These are phyloP conservation scores for Plemyria rubiginata DNA, from an alignment of 2,888 invertebrate genomes.

Conservation along the genomic window DNA sequence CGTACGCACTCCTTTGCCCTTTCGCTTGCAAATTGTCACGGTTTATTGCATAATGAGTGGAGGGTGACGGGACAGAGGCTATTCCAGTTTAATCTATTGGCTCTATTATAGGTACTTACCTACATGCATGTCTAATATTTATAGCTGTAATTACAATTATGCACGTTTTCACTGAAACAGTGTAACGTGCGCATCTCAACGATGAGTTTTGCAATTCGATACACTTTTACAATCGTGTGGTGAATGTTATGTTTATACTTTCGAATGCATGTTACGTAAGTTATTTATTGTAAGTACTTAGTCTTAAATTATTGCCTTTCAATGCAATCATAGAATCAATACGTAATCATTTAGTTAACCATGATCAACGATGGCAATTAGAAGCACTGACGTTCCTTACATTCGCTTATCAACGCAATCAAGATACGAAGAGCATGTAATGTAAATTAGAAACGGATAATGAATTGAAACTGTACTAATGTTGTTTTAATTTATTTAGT, in stretches of 20 bases:
- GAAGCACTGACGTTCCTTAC: slow-evolving; percentile 39
- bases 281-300: slow-evolving; percentile 33
- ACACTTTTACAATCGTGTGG: slow-evolving; percentile 69
- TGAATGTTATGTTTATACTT: slow-evolving; percentile 56
- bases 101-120: slow-evolving; percentile 25
- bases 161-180: slow-evolving; percentile 49
- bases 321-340: slow-evolving; percentile 36
- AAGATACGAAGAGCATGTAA: slow-evolving; percentile 38
- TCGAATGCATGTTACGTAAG: slow-evolving; percentile 45
- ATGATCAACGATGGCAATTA: slow-evolving; percentile 40
- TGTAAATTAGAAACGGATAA: slow-evolving; percentile 39
- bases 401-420: slow-evolving; percentile 41
- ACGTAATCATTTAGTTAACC: slow-evolving; percentile 30
- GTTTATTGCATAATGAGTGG: slow-evolving; percentile 70
- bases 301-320: slow-evolving; percentile 22
- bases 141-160: slow-evolving; percentile 48
- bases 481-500: slow-evolving; percentile 70
- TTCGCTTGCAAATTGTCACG: slow-evolving; percentile 70
- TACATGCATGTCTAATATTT: slow-evolving; percentile 42
- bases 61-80: slow-evolving; percentile 56
- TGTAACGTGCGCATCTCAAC: slow-evolving; percentile 47
- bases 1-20: slow-evolving; percentile 65
- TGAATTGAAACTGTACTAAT: slow-evolving; percentile 50
- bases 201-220: slow-evolving; percentile 67
- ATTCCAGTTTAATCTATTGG: slow-evolving; percentile 46